Conservation (phyloP, 2,888 invertebrate species). For the Aphelenchoides bicaudatus region DNA sequence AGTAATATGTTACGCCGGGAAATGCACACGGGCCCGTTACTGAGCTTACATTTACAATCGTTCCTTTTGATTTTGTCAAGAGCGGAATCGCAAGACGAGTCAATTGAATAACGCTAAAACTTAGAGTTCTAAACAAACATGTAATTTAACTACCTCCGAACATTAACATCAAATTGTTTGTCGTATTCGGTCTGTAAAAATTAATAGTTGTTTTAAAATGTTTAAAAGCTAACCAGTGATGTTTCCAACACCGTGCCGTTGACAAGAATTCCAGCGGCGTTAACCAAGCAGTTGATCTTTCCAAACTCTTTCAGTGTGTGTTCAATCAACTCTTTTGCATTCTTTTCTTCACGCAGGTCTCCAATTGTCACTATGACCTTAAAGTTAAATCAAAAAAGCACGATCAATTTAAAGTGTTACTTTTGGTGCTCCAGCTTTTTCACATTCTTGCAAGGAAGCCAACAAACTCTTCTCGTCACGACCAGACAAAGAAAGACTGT, state of each 20-base stretch:
- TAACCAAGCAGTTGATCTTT: constrained; percentile 51
- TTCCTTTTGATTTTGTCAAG: constrained; percentile 66
- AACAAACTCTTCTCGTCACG: constrained; percentile 49
- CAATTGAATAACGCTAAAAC: constrained; percentile 49
- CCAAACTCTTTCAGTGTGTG: constrained; percentile 47
- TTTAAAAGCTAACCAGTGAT: background rate
- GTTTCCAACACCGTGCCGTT: constrained; percentile 40
- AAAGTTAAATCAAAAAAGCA: constrained; percentile 6
- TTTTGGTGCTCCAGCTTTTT: constrained; percentile 36
- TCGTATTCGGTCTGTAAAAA: constrained; percentile 75
- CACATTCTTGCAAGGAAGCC: constrained; percentile 46
- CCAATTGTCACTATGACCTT: constrained; percentile 61
- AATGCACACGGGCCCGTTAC: constrained; percentile 87
- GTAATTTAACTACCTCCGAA: constrained; percentile 51
- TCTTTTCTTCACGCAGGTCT: constrained; percentile 59
- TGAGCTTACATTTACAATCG: constrained; percentile 79
- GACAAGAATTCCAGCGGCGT: constrained; percentile 54
- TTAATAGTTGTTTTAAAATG: constrained; percentile 43
- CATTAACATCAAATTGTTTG: constrained; percentile 79
- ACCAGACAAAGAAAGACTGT: constrained; percentile 46
- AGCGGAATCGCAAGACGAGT: constrained; percentile 53
- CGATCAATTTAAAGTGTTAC: constrained; percentile 14
- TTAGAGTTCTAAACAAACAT: constrained; percentile 12
- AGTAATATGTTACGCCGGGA: constrained; percentile 81
- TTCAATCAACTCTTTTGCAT: constrained; percentile 42